These are phyloP conservation scores for Minunthozetes semirufus DNA, from an alignment of 2,888 invertebrate species.

Conservation along the genomic window DNA sequence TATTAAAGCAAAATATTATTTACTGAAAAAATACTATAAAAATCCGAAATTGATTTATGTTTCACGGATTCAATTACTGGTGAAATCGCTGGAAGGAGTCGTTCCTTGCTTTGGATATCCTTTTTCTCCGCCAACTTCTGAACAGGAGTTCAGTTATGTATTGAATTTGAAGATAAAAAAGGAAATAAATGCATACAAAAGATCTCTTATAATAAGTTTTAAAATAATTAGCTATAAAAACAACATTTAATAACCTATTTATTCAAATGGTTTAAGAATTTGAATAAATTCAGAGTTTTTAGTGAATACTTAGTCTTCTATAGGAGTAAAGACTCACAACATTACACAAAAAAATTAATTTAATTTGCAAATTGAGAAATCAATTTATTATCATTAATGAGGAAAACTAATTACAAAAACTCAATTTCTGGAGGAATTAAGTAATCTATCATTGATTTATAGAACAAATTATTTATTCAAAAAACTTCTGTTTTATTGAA, in stretches of 20 bases:
- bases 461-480: no score
- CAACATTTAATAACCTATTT: not conserved
- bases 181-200: not conserved
- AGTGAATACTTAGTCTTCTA: no score
- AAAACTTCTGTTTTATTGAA: no score
- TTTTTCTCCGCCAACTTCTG: no score
- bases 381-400: not conserved
- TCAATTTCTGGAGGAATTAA: not conserved
- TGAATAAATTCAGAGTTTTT: no score
- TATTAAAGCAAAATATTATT: not conserved
- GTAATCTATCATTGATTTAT: not conserved
- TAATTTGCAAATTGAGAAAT: not conserved
- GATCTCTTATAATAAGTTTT: not conserved
- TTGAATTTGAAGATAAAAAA: not conserved
- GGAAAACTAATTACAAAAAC: not conserved
- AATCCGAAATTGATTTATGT: not conserved
- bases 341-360: not conserved
- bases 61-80: conserved; percentile 9
- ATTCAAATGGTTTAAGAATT: no score
- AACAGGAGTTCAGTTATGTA: not conserved
- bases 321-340: not conserved
- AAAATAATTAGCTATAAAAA: not conserved
- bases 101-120: not conserved
- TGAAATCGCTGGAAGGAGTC: conserved; percentile 5
- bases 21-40: not conserved